These are phyloP conservation scores for Macrosteles quadrilineatus DNA, from an alignment of 1,140 invertebrate species.

Conservation along the genomic window DNA sequence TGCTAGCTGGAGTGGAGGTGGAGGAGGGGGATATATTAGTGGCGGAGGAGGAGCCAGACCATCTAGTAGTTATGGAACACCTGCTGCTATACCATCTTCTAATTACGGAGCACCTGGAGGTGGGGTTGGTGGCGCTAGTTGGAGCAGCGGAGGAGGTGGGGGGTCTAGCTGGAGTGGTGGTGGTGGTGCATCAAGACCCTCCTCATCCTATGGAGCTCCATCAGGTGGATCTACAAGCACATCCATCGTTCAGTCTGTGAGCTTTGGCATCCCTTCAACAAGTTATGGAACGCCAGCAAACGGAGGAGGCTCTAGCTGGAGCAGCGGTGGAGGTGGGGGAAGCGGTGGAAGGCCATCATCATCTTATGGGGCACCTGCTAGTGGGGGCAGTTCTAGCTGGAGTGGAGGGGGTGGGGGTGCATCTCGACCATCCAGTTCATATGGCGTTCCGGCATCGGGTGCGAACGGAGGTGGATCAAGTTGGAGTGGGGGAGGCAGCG, in stretches of 20 bases:
- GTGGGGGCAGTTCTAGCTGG: constrained; percentile 4
- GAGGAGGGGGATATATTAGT: neutral
- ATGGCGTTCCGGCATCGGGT: constrained; percentile 28
- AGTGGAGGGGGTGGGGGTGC: constrained; percentile 5
- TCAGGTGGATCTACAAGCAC: neutral
- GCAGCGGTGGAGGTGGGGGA: neutral
- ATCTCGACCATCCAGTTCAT: constrained; percentile 31
- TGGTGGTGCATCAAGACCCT: constrained; percentile 16
- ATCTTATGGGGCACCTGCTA: constrained; percentile 35
- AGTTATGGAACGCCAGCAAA: neutral
- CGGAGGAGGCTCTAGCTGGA: constrained; percentile 6
- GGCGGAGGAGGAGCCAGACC: neutral
- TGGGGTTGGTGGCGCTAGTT: neutral
- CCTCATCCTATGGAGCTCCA: constrained; percentile 32
- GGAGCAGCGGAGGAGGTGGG: neutral
- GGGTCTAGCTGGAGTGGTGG: neutral
- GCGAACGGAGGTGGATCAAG: constrained; percentile 16
- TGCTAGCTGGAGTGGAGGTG: neutral
- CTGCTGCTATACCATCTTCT: too few species aligned
- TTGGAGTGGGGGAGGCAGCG: constrained; percentile 19
- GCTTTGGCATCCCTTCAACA: constrained; percentile 21
- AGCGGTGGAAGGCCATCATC: constrained; percentile 16
- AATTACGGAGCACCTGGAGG: neutral
- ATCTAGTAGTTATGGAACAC: neutral
- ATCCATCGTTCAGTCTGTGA: constrained; percentile 22